A percentile compares a stretch with the other conserved stretches of the same genome.
These are phyloP conservation scores for Hirudinaria manillensis DNA, from an alignment of 2,888 invertebrate genomes.

Conservation along the genomic window DNA sequence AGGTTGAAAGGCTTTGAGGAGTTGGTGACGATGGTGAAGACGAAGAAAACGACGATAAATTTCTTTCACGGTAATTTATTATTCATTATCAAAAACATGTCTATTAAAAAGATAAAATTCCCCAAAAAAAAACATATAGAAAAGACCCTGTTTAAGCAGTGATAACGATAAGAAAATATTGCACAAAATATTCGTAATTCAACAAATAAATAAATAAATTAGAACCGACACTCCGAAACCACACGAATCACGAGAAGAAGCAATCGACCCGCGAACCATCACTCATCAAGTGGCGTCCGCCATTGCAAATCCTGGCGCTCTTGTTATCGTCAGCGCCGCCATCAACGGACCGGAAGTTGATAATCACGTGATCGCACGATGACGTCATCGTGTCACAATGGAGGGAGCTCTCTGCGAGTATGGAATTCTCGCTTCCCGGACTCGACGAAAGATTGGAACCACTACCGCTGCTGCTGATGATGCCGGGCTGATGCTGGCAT, in stretches of 20 bases:
- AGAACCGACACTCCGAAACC: neutral
- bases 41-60: too few relatives aligned
- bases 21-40: too few relatives aligned
- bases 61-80: too few relatives aligned
- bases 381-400: neutral
- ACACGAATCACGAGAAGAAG: slow-evolving; percentile 8
- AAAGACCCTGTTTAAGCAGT: neutral
- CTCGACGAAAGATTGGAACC: neutral
- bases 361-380: slow-evolving; percentile 16
- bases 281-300: neutral
- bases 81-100: too few relatives aligned
- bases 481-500: neutral
- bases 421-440: slow-evolving; percentile 2
- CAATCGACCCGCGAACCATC: neutral
- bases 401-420: neutral
- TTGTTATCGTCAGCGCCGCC: neutral
- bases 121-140: neutral
- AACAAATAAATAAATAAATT: neutral
- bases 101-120: neutral
- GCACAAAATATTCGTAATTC: slow-evolving; percentile 1
- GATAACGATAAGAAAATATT: slow-evolving; percentile 9
- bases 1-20: neutral
- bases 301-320: too few relatives aligned
- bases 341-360: slow-evolving; percentile 11
- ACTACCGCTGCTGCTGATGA: neutral